These are phyloP conservation scores for Platycnemis pennipes DNA, from an alignment of 2,888 invertebrate genomes.

Conservation along the genomic window DNA sequence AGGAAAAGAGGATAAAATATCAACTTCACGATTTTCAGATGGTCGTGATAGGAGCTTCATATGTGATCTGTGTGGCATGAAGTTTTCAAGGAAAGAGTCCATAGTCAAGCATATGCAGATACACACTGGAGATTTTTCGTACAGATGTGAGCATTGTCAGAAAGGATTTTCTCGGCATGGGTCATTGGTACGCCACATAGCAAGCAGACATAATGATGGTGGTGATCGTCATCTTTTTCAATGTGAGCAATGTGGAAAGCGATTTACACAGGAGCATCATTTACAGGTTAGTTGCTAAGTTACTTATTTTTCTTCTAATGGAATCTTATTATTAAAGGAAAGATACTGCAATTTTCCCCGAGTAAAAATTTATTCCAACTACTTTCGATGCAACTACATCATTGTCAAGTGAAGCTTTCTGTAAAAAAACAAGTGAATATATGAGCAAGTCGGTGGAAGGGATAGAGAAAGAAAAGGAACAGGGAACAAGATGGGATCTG, in stretches of 20 bases:
- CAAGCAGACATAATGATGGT: conserved; percentile 70
- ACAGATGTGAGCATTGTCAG: conserved; percentile 69
- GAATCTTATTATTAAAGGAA: too few relatives aligned
- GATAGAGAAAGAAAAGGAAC: too few relatives aligned
- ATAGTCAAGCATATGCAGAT: conserved; percentile 47
- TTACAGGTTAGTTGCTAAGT: conserved; percentile 51
- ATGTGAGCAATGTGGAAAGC: conserved; percentile 72
- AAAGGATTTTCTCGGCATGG: conserved; percentile 68
- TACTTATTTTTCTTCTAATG: background rate
- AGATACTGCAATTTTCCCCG: too few relatives aligned
- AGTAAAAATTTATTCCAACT: too few relatives aligned
- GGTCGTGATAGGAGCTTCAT: background rate
- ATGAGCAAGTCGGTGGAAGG: too few relatives aligned
- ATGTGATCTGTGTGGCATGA: conserved; percentile 46
- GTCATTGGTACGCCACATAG: conserved; percentile 62
- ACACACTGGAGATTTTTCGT: conserved; percentile 51
- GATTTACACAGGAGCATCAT: conserved; percentile 71
- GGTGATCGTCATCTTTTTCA: conserved; percentile 70
- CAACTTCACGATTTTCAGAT: background rate
- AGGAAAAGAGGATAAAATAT: background rate
- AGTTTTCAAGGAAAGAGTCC: conserved; percentile 53
- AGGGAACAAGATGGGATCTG: too few relatives aligned
- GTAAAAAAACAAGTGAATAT: too few relatives aligned
- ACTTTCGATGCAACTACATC: too few relatives aligned
- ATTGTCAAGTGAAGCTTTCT: too few relatives aligned